Base-by-base conservation (phyloP, 2,113 vertebrate species). In the Gorsachius goisagi region DNA sequence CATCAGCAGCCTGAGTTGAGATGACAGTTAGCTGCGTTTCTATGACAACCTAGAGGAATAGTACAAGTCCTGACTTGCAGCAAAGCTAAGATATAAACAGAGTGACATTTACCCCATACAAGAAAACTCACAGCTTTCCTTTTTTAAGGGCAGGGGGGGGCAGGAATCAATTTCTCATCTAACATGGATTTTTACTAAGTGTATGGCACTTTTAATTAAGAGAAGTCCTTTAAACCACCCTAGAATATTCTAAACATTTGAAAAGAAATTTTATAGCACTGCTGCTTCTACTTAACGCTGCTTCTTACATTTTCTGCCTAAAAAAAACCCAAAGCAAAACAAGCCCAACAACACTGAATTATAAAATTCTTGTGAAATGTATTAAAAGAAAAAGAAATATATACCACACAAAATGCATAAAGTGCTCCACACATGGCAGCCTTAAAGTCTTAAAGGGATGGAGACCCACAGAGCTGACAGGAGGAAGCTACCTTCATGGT, bases 11-110 rank as follows among this genome's bases (percentile, higher is more conserved):
- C 75, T 97, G 97, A 98, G 95, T 97, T 96, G 97, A 98, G 91
- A 98, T 98, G 98, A 98, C 98, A 98, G 98, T 97, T 98, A 96
- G 97, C 94, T 93, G 85, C 0, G 97, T 98, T 98, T 98, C 98
- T 98, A 98, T 98, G 98, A 98, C 98, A 98, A 99, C 98, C 95
- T 80, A 85, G 87, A 95, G 58, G 97, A 98, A 97, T 23, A 96
- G 94, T 97, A 97, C 97, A 98, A 97, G 97, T 97, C 97, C 88
- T 97, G 97, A 98, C 98, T 98, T 84, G 96, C 94, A 98, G 97
- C 95, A 97, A 97, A 98, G 98, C 78, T 64, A 95, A 97, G 94
- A 97, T 92, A 98, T 91, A 97, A 98, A 98, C 95, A 98, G 95
- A 97, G 94, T 98, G 97, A 98, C 98, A 98, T 98, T 98, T 98